Conservation (phyloP, 2,888 invertebrate species). For the Drosophila maculinotata region DNA sequence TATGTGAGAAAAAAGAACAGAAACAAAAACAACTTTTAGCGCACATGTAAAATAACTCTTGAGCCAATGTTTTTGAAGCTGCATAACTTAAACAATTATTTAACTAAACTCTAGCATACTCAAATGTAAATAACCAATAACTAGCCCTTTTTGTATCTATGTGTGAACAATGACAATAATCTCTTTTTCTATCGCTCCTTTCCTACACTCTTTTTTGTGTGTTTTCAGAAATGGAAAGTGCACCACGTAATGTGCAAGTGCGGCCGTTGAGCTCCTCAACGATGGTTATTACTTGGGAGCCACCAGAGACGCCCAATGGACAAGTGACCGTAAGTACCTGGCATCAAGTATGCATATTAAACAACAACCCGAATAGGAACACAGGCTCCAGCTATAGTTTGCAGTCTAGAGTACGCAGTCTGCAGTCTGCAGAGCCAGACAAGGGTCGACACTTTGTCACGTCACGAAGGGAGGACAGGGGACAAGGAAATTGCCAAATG, state of each 20-base stretch:
- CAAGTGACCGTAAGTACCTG: conserved; percentile 94
- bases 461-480: conserved; percentile 16
- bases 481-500: conserved; percentile 52
- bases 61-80: not conserved
- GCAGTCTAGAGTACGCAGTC: conserved; percentile 3
- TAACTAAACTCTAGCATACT: not conserved
- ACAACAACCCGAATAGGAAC: conserved; percentile 36
- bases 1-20: too few species aligned
- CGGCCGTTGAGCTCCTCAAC: conserved; percentile 97
- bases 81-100: not conserved
- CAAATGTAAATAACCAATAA: not conserved
- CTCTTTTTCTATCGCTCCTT: not conserved
- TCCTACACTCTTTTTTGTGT: not conserved
- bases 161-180: conserved; percentile 34
- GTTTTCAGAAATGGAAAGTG: conserved; percentile 94
- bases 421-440: conserved; percentile 5
- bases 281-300: conserved; percentile 99
- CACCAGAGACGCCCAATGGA: conserved; percentile 98
- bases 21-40: not conserved
- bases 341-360: conserved; percentile 63
- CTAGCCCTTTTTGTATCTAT: not conserved
- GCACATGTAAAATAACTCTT: not conserved
- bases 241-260: conserved; percentile 97
- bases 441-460: conserved; percentile 61
- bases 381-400: conserved; percentile 9